Conservation (phyloP, 2,797 vertebrate genomes). For the Acrossocheilus wenchowensis region DNA sequence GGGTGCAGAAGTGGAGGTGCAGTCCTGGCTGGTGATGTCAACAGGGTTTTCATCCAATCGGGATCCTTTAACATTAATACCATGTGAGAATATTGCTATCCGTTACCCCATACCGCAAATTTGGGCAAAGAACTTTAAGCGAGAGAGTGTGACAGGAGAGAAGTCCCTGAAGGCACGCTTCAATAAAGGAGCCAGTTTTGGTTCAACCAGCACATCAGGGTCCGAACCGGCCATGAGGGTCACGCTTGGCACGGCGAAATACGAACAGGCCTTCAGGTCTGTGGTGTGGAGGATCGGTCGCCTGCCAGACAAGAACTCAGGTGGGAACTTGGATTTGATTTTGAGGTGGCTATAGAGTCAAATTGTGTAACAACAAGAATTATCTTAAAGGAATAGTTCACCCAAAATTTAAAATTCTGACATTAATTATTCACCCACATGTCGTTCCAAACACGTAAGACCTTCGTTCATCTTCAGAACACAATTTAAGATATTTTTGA, state of each 20-base stretch:
- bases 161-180: conserved; percentile 89
- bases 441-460: not conserved
- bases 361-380: not conserved
- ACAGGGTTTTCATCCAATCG: conserved; percentile 85
- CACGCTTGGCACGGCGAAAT: conserved; percentile 88
- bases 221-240: conserved; percentile 91
- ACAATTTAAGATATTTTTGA: too few relatives aligned
- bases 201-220: conserved; percentile 81
- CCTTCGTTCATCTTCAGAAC: too few relatives aligned
- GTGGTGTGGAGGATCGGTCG: conserved; percentile 90
- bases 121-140: conserved; percentile 90
- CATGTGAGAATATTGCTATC: conserved; percentile 88
- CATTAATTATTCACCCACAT: not conserved
- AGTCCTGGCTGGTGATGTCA: conserved; percentile 91
- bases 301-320: conserved; percentile 91
- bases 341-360: not conserved
- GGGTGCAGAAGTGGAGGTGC: conserved; percentile 87
- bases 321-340: conserved; percentile 61
- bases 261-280: conserved; percentile 87
- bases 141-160: conserved; percentile 85
- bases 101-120: conserved; percentile 86
- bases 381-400: not conserved
- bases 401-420: not conserved
- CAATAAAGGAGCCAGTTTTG: conserved; percentile 88
- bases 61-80: conserved; percentile 82